Evolutionary conservation across 2,888 invertebrate species (phyloP).

Genomic region (Drosophila nigricruria): DNA sequence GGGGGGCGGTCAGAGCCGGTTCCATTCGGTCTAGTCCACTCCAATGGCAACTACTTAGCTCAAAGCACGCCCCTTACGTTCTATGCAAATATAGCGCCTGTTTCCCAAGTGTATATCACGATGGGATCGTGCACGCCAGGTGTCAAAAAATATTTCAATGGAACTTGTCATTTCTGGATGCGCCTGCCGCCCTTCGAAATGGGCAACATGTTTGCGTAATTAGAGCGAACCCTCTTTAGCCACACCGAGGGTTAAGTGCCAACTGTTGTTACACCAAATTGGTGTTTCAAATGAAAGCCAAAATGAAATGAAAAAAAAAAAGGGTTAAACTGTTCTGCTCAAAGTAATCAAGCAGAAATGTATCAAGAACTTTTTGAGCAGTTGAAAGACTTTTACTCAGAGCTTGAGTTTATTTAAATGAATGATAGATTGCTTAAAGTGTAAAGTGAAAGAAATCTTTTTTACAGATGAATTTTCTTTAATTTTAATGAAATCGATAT

Average conservation of each 20-base stretch:
- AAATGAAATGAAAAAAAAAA: constrained; percentile 3
- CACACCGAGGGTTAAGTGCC: constrained; percentile 56
- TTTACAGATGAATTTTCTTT: not conserved
- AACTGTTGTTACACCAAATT: constrained; percentile 43
- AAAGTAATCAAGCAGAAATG: constrained; percentile 31
- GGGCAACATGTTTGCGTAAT: constrained; percentile 64
- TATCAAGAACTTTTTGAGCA: not conserved
- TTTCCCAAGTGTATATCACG: constrained; percentile 55
- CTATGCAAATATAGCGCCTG: constrained; percentile 47
- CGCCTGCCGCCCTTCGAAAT: constrained; percentile 21
- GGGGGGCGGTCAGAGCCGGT: not conserved
- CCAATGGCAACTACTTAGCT: constrained; percentile 13
- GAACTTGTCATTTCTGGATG: constrained; percentile 51
- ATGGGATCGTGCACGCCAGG: constrained; percentile 67
- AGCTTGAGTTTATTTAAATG: not conserved
- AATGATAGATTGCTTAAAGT: not conserved
- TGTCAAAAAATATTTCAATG: constrained; percentile 66
- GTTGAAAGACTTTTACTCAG: not conserved
- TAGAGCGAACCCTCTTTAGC: constrained; percentile 52
- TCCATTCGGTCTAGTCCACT: not conserved
- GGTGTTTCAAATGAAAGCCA: constrained; percentile 17
- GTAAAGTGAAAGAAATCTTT: not conserved
- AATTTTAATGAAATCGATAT: too few relatives aligned
- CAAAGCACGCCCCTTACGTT: constrained; percentile 15
- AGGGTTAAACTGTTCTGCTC: constrained; percentile 38